A percentile compares a stretch with the other conserved stretches of the same genome.
Conservation (phyloP, 2,113 vertebrate genomes). For the Eretmochelys imbricata region DNA sequence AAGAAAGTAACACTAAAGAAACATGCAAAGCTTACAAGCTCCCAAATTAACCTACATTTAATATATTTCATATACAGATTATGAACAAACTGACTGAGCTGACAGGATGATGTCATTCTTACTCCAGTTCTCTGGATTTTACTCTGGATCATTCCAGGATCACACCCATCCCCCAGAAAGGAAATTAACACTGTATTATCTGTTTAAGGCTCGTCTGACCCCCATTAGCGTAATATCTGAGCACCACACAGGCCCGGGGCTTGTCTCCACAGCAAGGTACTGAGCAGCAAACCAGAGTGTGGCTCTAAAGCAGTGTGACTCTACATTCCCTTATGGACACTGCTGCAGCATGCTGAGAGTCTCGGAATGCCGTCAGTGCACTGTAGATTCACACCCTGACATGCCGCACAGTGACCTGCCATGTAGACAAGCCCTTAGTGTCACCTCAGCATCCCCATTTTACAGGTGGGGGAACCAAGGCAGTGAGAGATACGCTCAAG, state of each 20-base stretch:
- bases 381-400: too few species aligned
- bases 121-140: constrained; percentile 26
- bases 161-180: not conserved
- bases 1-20: not conserved
- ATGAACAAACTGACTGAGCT: constrained; percentile 51
- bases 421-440: too few species aligned
- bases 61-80: constrained; percentile 47
- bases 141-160: not conserved
- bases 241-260: not conserved
- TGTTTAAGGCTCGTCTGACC: not conserved
- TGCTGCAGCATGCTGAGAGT: not conserved
- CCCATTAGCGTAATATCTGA: not conserved
- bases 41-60: constrained; percentile 51
- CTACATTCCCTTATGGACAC: not conserved
- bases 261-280: not conserved
- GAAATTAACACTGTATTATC: not conserved
- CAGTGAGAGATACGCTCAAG: not conserved
- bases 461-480: not conserved
- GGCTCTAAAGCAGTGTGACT: too few species aligned
- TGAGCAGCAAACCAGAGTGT: not conserved
- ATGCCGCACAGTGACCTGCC: too few species aligned
- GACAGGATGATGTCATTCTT: constrained; percentile 54
- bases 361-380: too few species aligned
- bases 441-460: too few species aligned
- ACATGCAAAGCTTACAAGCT: constrained; percentile 5